phyloP scores from a whole-genome alignment of 2,113 vertebrate species.

The Callospermophilus lateralis region DNA sequence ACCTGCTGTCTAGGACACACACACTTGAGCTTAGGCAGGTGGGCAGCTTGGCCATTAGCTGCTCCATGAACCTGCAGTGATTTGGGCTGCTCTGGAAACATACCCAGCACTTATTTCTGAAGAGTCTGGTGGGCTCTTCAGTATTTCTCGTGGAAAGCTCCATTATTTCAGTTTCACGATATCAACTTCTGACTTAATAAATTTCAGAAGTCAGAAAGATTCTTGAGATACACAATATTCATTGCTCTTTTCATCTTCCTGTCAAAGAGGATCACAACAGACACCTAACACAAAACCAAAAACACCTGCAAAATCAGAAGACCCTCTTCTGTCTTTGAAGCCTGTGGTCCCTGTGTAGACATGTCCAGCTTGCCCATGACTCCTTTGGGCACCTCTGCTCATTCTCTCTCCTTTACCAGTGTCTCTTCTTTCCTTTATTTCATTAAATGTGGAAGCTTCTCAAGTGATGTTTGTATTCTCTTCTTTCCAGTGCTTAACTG shows the following conservation, averaged over 20 bases:
- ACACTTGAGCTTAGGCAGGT: no score
- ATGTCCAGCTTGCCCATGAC: neutral
- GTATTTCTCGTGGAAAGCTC: neutral
- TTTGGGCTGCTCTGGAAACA: neutral
- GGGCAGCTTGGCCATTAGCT: neutral
- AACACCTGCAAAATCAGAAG: neutral
- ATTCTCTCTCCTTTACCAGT: neutral
- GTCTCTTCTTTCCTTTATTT: neutral
- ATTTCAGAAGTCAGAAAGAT: neutral
- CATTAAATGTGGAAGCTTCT: neutral
- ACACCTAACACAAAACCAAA: neutral
- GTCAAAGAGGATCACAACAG: neutral
- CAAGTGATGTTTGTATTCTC: neutral
- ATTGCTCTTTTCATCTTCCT: neutral
- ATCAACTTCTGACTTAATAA: neutral
- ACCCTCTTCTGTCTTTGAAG: neutral
- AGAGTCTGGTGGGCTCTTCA: neutral
- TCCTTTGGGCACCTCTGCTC: neutral
- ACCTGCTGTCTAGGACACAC: neutral
- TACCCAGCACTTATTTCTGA: neutral
- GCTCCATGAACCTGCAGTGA: neutral
- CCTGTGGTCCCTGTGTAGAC: neutral
- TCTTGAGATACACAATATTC: neutral
- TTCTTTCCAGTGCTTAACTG: neutral
- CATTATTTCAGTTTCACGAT: neutral